phyloP scores from a whole-genome alignment of 2,797 vertebrate genomes.

The Erethizon dorsatum region DNA sequence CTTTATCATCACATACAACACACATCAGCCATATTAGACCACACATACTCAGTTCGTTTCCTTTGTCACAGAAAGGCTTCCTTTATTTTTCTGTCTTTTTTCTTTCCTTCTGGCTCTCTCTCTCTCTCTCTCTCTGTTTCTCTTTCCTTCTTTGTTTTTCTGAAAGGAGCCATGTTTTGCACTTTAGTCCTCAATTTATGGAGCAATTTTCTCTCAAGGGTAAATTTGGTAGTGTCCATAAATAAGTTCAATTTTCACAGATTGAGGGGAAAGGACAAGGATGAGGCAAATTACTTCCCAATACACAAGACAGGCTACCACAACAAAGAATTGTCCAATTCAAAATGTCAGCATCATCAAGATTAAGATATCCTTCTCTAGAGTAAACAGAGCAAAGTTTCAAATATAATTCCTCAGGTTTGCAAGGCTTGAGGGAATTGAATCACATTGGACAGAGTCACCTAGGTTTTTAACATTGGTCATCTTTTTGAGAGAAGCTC shows the following conservation, averaged over 20 bases:
- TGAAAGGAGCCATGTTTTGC: not conserved
- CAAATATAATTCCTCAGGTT: not conserved
- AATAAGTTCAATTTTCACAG: not conserved
- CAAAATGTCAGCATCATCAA: not conserved
- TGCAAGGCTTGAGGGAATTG: not conserved
- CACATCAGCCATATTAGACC: not conserved
- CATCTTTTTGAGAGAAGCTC: not conserved
- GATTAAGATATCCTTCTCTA: not conserved
- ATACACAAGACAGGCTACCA: not conserved
- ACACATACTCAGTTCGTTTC: not conserved
- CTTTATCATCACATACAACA: not conserved
- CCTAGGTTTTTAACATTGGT: not conserved
- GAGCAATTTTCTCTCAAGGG: not conserved
- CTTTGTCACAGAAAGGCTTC: not conserved
- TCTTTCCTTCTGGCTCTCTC: no score
- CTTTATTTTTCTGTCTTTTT: no score
- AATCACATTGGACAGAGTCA: not conserved
- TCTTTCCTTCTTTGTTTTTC: not conserved
- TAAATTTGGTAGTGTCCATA: not conserved
- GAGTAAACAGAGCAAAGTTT: not conserved
- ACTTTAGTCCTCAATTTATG: not conserved
- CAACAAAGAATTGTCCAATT: not conserved
- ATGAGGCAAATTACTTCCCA: fast-evolving
- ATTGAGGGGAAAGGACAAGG: not conserved
- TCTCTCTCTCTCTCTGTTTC: not conserved